Conservation (phyloP, 2,113 vertebrate species). For the Oncorhynchus nerka region DNA sequence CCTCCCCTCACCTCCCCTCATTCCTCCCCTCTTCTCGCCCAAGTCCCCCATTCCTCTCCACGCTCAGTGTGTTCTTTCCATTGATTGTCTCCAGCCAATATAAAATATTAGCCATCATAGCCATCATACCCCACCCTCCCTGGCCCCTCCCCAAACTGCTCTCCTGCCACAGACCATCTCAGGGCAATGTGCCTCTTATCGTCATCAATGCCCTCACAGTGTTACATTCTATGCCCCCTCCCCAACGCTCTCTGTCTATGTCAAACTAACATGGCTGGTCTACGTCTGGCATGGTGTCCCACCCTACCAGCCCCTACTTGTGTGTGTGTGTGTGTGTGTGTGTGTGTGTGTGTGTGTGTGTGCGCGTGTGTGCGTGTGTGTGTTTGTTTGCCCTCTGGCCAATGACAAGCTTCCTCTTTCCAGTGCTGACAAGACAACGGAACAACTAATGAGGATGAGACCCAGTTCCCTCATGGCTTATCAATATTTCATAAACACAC, state of each 20-base stretch:
- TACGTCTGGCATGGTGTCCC: not conserved
- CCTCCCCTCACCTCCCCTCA: no score
- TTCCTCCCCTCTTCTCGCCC: not conserved
- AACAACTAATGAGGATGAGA: no score
- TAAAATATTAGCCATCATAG: conserved; percentile 56
- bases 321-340: no score
- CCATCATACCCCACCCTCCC: conserved; percentile 9
- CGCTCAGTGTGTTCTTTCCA: conserved; percentile 50
- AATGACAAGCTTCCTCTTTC: no score
- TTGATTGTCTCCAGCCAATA: conserved; percentile 46
- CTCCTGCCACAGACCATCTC: no score
- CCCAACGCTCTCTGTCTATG: no score
- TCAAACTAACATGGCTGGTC: not conserved
- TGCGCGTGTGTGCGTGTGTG: not conserved
- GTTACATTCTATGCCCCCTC: not conserved
- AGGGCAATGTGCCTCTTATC: not conserved
- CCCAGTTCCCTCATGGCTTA: no score
- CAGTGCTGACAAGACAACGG: no score
- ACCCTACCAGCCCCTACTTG: not conserved
- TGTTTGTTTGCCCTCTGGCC: no score
- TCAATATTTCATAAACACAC: no score
- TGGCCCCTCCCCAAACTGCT: no score
- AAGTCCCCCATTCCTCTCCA: not conserved
- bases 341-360: no score
- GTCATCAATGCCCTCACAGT: not conserved